Conservation (phyloP, 2,113 vertebrate species). For the Sapajus apella region DNA sequence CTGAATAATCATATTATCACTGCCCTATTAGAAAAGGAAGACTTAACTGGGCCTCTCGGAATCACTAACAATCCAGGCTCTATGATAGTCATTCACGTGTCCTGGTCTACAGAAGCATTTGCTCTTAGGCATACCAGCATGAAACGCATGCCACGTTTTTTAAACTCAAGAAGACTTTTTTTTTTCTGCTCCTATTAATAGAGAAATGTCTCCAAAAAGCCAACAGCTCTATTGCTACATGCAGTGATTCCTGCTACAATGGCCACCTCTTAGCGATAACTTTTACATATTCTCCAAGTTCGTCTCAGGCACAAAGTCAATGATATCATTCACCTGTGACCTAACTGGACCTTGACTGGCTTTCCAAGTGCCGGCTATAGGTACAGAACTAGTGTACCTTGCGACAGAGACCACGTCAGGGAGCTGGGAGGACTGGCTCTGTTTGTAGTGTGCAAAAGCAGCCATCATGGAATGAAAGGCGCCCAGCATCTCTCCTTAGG, state of each 20-base stretch:
- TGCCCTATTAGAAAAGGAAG: background rate
- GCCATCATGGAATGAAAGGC: rapidly evolving
- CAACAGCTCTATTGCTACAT: background rate
- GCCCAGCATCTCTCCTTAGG: no score
- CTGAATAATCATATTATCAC: background rate
- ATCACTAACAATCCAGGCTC: background rate
- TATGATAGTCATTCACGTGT: background rate
- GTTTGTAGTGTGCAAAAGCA: background rate
- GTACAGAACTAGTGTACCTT: background rate
- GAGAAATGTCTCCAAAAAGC: background rate
- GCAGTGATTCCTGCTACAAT: background rate
- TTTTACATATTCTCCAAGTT: background rate
- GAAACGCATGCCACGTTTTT: background rate
- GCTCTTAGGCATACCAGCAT: no score
- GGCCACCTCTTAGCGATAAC: background rate
- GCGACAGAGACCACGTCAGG: rapidly evolving
- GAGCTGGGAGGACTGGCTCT: rapidly evolving
- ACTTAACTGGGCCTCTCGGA: background rate
- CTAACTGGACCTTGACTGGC: background rate
- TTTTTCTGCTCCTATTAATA: background rate
- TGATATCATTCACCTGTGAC: background rate
- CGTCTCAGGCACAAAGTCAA: background rate
- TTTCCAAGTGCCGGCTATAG: background rate
- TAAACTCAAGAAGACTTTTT: background rate
- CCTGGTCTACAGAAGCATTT: background rate